Evolutionary conservation across 1,140 invertebrate genomes (phyloP).

Genomic region (Aphelenchoides besseyi): DNA sequence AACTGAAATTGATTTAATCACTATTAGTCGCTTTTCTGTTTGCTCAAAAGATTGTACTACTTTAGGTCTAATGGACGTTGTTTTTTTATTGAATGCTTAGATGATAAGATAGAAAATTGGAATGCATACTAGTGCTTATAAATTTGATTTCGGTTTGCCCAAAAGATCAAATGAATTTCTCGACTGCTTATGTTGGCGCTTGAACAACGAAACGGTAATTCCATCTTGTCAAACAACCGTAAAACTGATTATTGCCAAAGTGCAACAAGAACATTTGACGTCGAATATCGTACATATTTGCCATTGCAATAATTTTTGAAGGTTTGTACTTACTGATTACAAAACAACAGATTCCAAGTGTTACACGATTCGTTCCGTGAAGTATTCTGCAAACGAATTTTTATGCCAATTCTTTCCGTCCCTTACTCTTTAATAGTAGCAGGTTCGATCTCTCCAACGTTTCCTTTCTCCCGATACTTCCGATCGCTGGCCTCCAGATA

Average conservation of each 20-base stretch:
- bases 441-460: not conserved
- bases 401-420: conserved; percentile 18
- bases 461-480: conserved; percentile 7
- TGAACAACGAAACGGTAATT: too few species aligned
- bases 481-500: conserved; percentile 44
- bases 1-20: conserved; percentile 36
- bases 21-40: not conserved
- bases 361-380: conserved; percentile 32
- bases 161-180: too few species aligned
- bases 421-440: not conserved
- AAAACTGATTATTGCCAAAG: too few species aligned
- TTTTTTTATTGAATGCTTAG: too few species aligned
- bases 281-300: too few species aligned
- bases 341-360: conserved; percentile 37
- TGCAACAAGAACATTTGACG: too few species aligned
- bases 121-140: too few species aligned
- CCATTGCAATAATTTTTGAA: not conserved
- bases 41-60: conserved; percentile 1
- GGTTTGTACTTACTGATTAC: conserved; percentile 43
- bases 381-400: conserved; percentile 42
- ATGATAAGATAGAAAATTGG: too few species aligned
- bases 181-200: too few species aligned
- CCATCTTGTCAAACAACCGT: too few species aligned
- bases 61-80: too few species aligned
- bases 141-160: too few species aligned